Conservation (phyloP, 2,797 vertebrate species). For the Oreonectes daqikongensis region DNA sequence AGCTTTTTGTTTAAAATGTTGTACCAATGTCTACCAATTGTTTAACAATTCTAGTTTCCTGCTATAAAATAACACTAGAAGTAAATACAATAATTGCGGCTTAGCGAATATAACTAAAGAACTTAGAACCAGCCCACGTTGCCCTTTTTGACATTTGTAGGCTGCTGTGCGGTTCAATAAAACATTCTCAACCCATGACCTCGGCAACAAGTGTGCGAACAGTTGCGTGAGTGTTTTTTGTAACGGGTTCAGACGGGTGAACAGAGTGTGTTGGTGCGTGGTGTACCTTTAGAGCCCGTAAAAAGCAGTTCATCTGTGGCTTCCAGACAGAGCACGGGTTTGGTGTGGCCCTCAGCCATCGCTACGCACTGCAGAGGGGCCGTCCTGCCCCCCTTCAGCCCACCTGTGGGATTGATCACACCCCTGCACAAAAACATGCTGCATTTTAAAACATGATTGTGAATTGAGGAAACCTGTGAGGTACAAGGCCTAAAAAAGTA, state of each 20-base stretch:
- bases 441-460: conserved; percentile 34
- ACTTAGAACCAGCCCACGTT: neutral
- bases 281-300: conserved; percentile 93
- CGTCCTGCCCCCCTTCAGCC: conserved; percentile 87
- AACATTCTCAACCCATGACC: conserved; percentile 6
- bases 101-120: neutral
- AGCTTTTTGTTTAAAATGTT: neutral
- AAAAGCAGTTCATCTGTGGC: conserved; percentile 96
- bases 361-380: conserved; percentile 93
- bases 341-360: conserved; percentile 94
- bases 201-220: conserved; percentile 11
- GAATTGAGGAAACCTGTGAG: neutral
- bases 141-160: neutral
- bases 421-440: conserved; percentile 78
- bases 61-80: neutral
- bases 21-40: no score
- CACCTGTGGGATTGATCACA: conserved; percentile 89
- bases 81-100: neutral
- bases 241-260: neutral
- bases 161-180: neutral
- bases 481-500: neutral
- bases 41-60: neutral
- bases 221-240: neutral
- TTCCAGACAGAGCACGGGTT: conserved; percentile 94
- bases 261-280: neutral